Conservation (phyloP, 92 coral and sea anemone species). For the Epizoanthus illoricatus region DNA sequence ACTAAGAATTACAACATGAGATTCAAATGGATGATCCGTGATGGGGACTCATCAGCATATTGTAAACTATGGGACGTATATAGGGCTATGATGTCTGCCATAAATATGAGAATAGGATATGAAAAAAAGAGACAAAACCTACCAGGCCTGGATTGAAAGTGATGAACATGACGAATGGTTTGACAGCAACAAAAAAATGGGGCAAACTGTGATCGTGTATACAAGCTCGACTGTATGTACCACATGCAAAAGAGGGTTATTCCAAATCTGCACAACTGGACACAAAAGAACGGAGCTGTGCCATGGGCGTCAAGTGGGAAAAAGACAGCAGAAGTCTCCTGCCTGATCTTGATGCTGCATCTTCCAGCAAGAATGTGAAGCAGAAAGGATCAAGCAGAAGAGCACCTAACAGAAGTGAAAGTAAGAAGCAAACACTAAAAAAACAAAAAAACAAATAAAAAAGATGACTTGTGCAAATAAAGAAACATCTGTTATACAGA, state of each 20-base stretch:
- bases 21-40: conserved; percentile 32
- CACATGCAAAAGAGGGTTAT: not conserved
- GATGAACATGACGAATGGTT: not conserved
- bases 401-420: no score
- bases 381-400: no score
- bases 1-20: not conserved
- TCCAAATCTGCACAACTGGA: conserved; percentile 1
- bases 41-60: conserved; percentile 26
- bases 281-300: no score
- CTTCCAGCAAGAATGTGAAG: no score
- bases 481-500: no score
- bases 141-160: not conserved
- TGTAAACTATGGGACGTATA: conserved; percentile 27
- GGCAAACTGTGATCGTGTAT: not conserved
- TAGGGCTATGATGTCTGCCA: not conserved
- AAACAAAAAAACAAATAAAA: no score
- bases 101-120: not conserved
- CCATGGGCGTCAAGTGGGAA: no score
- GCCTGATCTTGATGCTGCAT: no score
- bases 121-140: not conserved
- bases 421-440: no score
- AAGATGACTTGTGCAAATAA: no score
- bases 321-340: no score
- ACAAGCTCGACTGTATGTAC: conserved; percentile 2
- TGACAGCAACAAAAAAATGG: not conserved